A percentile compares a stretch with the other conserved stretches of the same genome.
phyloP scores from a whole-genome alignment of 2,888 invertebrate genomes.

The Platycnemis pennipes region DNA sequence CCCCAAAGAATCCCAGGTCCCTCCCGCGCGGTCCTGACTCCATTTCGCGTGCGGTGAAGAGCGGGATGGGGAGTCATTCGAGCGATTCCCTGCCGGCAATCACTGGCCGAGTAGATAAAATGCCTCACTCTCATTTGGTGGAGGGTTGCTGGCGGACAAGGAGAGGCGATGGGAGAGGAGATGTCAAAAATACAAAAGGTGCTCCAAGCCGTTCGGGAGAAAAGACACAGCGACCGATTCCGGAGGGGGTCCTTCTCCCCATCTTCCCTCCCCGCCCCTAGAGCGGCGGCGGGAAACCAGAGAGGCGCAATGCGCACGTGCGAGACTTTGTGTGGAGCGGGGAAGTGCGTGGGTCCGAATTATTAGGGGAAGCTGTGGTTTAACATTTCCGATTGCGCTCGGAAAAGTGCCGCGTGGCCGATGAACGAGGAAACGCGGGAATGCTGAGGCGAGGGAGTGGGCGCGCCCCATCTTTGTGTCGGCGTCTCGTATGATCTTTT shows the following conservation, averaged over 20 bases:
- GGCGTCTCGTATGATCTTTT: neutral
- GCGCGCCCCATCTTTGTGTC: neutral
- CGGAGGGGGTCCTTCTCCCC: neutral
- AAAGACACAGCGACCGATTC: constrained; percentile 23
- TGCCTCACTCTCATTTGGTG: neutral
- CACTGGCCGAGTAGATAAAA: constrained; percentile 14
- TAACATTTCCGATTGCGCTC: neutral
- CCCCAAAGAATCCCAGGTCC: neutral
- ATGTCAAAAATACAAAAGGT: neutral
- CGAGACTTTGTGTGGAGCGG: neutral
- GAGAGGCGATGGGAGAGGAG: neutral
- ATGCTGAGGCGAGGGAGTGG: neutral
- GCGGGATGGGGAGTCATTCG: neutral
- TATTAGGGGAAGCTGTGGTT: neutral
- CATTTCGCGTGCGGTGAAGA: neutral
- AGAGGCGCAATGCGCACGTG: constrained; percentile 1
- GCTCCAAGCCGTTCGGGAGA: neutral
- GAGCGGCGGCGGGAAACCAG: neutral
- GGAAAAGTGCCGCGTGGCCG: neutral
- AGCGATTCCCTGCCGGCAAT: constrained; percentile 35
- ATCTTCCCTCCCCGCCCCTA: neutral
- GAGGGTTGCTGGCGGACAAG: neutral
- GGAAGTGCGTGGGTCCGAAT: neutral
- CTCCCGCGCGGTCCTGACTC: neutral
- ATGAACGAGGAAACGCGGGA: neutral